phyloP scores from a whole-genome alignment of 2,797 vertebrate genomes.

The Coregonus sp. region DNA sequence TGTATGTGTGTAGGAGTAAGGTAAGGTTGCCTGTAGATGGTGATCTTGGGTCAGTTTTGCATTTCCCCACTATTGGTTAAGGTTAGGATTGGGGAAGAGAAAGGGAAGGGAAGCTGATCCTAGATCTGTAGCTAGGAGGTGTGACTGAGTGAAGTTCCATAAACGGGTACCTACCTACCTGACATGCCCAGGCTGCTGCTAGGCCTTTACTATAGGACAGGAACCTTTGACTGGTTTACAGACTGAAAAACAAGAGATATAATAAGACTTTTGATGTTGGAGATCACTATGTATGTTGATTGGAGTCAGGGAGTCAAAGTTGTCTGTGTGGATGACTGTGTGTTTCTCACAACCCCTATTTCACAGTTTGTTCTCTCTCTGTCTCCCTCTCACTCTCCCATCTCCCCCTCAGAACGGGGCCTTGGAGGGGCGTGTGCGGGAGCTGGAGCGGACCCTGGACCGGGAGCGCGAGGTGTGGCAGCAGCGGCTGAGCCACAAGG shows the following conservation, averaged over 20 bases:
- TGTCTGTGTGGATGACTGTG: background rate
- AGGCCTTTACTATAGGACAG: background rate
- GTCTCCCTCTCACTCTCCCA: background rate
- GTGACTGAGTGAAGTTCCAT: too few relatives aligned
- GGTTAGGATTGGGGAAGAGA: background rate
- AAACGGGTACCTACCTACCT: background rate
- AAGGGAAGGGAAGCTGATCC: background rate
- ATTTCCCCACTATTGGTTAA: background rate
- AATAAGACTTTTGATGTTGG: background rate
- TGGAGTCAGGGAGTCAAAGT: background rate
- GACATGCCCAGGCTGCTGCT: background rate
- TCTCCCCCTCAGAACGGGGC: slow-evolving; percentile 66
- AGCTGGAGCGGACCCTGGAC: slow-evolving; percentile 77
- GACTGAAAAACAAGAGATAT: background rate
- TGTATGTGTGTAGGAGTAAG: background rate
- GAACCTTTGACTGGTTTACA: background rate
- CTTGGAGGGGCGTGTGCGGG: slow-evolving; percentile 71
- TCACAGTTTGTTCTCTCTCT: background rate
- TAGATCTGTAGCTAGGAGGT: background rate
- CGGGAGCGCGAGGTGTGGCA: slow-evolving; percentile 68
- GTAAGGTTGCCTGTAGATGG: background rate
- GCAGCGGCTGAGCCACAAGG: slow-evolving; percentile 75
- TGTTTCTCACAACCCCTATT: too few relatives aligned
- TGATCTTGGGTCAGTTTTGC: background rate
- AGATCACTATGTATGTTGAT: too few relatives aligned